Evolutionary conservation across 2,888 invertebrate species (phyloP).

Genomic region (Eulithis testata): DNA sequence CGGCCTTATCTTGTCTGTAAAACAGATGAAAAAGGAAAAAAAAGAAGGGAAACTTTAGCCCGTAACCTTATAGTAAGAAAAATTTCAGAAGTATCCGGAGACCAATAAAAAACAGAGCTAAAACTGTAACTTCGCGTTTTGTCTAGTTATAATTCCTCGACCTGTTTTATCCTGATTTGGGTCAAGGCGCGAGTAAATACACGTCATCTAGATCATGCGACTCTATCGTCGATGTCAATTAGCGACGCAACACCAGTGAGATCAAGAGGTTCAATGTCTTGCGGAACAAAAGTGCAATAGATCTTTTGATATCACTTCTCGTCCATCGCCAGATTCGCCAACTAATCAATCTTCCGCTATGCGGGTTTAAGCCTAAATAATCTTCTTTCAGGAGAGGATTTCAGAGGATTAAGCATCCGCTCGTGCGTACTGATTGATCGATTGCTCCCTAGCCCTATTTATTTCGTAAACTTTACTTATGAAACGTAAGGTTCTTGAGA

Average conservation of each 20-base stretch:
- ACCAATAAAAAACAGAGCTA: neutral
- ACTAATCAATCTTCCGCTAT: constrained; percentile 36
- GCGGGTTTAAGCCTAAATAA: constrained; percentile 32
- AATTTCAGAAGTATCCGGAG: neutral
- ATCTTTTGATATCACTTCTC: constrained; percentile 22
- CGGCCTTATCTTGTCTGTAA: constrained; percentile 2
- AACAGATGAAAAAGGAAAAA: constrained; percentile 6
- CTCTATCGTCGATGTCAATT: neutral
- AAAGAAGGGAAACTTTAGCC: constrained; percentile 17
- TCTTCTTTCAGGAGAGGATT: constrained; percentile 32
- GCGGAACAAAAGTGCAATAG: too few relatives aligned
- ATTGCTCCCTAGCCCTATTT: constrained; percentile 29
- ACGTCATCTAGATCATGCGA: neutral
- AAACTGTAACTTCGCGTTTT: neutral
- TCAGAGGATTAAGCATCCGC: constrained; percentile 30
- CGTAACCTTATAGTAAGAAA: constrained; percentile 1
- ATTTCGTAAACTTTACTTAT: constrained; percentile 16
- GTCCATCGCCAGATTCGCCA: constrained; percentile 26
- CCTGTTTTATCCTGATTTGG: neutral
- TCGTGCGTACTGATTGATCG: constrained; percentile 33
- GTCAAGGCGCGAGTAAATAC: neutral
- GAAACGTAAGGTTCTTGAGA: constrained; percentile 1
- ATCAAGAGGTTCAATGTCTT: neutral
- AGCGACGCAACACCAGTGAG: neutral
- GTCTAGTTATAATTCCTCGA: neutral